Base-by-base conservation (phyloP, 2,113 vertebrate species). In the Takifugu bimaculatus region DNA sequence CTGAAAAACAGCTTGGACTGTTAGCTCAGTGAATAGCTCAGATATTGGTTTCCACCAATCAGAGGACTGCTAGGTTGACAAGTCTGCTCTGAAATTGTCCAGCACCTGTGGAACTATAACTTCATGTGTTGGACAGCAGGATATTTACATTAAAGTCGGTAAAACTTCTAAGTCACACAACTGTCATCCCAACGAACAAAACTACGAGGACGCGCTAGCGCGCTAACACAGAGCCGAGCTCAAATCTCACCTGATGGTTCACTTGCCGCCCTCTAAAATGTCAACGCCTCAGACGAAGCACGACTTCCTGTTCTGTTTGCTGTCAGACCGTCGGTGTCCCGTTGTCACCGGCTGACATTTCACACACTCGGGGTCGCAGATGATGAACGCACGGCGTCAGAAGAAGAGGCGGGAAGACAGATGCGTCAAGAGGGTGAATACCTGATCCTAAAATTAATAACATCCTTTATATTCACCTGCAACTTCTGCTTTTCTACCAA, bases 241-340 rank as follows among this genome's bases (percentile, higher is more conserved):
- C 76, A 87, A 91, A 90, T 86, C 87, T 85, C 86, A 89, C 65
- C 55, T 52, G 70, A 76, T 77, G 71, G 82, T 78, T 85, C 80
- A 67, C 63, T 44, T 13, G 63, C 72, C 70, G 39, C 66, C 60
- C 57, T 57, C 61, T 51, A 81, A 87, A 88, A 90, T 88, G 85
- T 80, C 88, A 90, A 63, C 57, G 63, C 68, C 54, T 74, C 68
- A 75, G 81, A 85, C 69, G 58, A 68, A 70, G 65, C 60, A 6
- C 6, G 58, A 75, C 70, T 74, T 66, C 42, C 27, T 57, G 51
- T 42, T 28, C 15, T 20, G 26, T 51, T 62, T 56, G 55, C 72
- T 60, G 52, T 26, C 77, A 50, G 74, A 32, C 56, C 66, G 1
- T n/a, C 57, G 53, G 63, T 71, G 65, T 29, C 65, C 56, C 59